Evolutionary conservation across 2,888 invertebrate species (phyloP).

Genomic region (Aphodius sticticus): DNA sequence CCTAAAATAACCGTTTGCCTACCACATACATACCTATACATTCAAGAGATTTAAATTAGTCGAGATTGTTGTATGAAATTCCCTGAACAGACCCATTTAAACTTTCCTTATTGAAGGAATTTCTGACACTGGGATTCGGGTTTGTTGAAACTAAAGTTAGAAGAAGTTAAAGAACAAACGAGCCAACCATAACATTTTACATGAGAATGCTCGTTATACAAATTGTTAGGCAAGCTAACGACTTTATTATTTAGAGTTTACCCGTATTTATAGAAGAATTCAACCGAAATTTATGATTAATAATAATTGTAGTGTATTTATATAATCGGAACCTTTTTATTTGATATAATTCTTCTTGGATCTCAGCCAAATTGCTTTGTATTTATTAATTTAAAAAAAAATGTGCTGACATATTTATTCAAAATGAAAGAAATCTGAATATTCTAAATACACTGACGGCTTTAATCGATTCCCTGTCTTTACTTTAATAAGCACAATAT

Average conservation of each 20-base stretch:
- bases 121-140: background rate
- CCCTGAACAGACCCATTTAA: background rate
- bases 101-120: background rate
- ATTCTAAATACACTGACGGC: background rate
- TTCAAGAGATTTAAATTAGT: too few species aligned
- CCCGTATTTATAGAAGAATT: too few species aligned
- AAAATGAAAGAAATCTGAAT: too few species aligned
- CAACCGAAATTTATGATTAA: too few species aligned
- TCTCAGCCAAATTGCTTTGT: too few species aligned
- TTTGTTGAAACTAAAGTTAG: background rate
- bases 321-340: too few species aligned
- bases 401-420: too few species aligned
- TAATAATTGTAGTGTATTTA: too few species aligned
- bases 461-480: background rate
- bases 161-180: background rate
- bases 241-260: background rate
- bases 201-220: background rate
- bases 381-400: too few species aligned
- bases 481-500: background rate
- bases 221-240: background rate
- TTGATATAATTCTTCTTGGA: too few species aligned
- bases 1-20: too few species aligned
- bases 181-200: background rate
- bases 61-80: background rate
- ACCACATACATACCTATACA: too few species aligned